phyloP scores from a whole-genome alignment of 2,888 invertebrate genomes.

The Hemistola chrysoprasaria region DNA sequence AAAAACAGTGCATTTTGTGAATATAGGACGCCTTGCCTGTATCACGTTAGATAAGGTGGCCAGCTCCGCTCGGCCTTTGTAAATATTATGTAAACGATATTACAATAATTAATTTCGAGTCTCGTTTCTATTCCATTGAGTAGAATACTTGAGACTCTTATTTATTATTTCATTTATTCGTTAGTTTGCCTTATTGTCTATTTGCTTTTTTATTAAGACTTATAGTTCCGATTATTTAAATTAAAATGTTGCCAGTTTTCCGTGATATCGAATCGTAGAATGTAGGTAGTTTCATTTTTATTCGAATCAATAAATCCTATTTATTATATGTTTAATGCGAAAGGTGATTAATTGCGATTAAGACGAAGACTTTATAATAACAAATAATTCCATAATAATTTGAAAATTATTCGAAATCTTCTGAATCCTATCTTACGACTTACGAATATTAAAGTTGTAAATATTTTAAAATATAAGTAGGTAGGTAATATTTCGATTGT shows the following conservation, averaged over 20 bases:
- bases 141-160: slow-evolving; percentile 41
- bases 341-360: slow-evolving; percentile 3
- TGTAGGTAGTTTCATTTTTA: too few species aligned
- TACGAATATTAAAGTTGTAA: slow-evolving; percentile 66
- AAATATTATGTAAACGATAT: slow-evolving; percentile 38
- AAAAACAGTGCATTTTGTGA: slow-evolving; percentile 37
- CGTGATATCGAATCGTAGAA: slow-evolving; percentile 2
- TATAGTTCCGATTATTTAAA: slow-evolving; percentile 26
- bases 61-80: slow-evolving; percentile 38
- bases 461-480: slow-evolving; percentile 77
- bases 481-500: slow-evolving; percentile 73
- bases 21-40: slow-evolving; percentile 29
- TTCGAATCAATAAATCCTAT: too few species aligned
- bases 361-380: slow-evolving; percentile 1
- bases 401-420: slow-evolving; percentile 1
- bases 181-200: slow-evolving; percentile 34
- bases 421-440: slow-evolving; percentile 5
- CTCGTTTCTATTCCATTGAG: slow-evolving; percentile 36
- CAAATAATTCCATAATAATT: slow-evolving; percentile 6
- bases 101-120: slow-evolving; percentile 37
- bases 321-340: too few species aligned
- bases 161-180: slow-evolving; percentile 36
- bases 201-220: slow-evolving; percentile 31
- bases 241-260: slow-evolving; percentile 1
- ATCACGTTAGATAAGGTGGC: slow-evolving; percentile 39